phyloP scores from a whole-genome alignment of 2,797 vertebrate genomes.

The Arrhamphus sclerolepis region DNA sequence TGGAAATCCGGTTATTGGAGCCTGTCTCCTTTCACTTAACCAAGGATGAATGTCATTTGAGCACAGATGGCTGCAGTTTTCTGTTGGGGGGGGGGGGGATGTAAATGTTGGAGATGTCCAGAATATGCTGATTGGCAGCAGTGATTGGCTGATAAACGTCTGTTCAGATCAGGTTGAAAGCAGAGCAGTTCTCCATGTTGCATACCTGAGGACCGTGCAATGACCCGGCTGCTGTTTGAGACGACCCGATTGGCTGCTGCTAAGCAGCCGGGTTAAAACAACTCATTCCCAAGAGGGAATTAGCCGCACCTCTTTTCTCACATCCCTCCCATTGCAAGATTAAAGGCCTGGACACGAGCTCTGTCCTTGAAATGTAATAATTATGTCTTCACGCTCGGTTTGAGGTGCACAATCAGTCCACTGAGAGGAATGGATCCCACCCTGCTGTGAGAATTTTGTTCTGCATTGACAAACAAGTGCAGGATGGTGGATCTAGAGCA shows the following conservation, averaged over 20 bases:
- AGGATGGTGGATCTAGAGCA: constrained; percentile 11
- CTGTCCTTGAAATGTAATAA: too few species aligned
- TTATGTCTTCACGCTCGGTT: too few species aligned
- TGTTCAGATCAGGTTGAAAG: neutral
- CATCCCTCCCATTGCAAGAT: constrained; percentile 66
- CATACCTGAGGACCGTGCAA: constrained; percentile 31
- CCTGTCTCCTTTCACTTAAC: constrained; percentile 29
- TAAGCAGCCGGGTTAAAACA: constrained; percentile 42
- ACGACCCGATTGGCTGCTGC: constrained; percentile 42
- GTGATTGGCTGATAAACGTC: too few species aligned
- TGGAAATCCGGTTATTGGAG: constrained; percentile 46
- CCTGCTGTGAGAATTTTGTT: constrained; percentile 17
- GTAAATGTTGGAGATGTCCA: too few species aligned
- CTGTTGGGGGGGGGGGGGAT: neutral
- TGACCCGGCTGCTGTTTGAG: neutral
- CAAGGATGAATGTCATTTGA: neutral
- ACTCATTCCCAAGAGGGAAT: constrained; percentile 48
- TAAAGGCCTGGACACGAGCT: constrained; percentile 53
- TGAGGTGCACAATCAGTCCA: constrained; percentile 59
- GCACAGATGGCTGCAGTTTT: constrained; percentile 7
- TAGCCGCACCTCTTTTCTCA: constrained; percentile 51
- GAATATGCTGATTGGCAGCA: too few species aligned
- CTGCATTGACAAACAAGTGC: constrained; percentile 27
- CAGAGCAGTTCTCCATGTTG: neutral
- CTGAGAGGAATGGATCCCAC: constrained; percentile 19